Conservation (phyloP, 1,140 invertebrate species). For the Drosophila micromelanica region DNA sequence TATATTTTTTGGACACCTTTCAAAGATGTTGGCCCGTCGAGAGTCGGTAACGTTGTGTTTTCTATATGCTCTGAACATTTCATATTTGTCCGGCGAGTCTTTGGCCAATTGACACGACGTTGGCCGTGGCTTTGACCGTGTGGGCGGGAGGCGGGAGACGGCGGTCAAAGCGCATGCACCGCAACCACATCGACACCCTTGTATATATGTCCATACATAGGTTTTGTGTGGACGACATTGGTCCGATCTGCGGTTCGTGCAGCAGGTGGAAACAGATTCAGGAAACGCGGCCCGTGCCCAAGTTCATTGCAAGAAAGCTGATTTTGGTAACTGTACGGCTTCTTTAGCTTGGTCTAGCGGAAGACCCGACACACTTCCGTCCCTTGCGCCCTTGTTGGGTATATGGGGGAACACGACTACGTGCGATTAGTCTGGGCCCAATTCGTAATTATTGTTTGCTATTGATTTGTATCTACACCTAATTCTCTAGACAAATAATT, state of each 20-base stretch:
- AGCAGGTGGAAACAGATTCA: conserved; percentile 54
- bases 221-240: conserved; percentile 29
- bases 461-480: conserved; percentile 16
- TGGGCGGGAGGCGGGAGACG: background rate
- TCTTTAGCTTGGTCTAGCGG: conserved; percentile 38
- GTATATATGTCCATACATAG: conserved; percentile 13
- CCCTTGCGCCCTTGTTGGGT: background rate
- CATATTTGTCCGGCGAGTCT: conserved; percentile 35
- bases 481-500: no score
- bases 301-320: conserved; percentile 54
- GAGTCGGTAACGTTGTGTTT: conserved; percentile 46
- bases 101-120: background rate
- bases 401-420: background rate
- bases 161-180: conserved; percentile 35
- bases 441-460: background rate
- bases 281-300: conserved; percentile 38
- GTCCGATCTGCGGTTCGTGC: conserved; percentile 32
- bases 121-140: conserved; percentile 49
- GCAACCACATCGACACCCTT: background rate
- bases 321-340: conserved; percentile 56
- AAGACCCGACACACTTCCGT: conserved; percentile 11
- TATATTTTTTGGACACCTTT: background rate
- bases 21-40: conserved; percentile 41
- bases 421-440: conserved; percentile 19
- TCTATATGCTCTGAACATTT: conserved; percentile 24